Conservation (phyloP, 2,888 invertebrate species). For the Peribatodes rhomboidaria region DNA sequence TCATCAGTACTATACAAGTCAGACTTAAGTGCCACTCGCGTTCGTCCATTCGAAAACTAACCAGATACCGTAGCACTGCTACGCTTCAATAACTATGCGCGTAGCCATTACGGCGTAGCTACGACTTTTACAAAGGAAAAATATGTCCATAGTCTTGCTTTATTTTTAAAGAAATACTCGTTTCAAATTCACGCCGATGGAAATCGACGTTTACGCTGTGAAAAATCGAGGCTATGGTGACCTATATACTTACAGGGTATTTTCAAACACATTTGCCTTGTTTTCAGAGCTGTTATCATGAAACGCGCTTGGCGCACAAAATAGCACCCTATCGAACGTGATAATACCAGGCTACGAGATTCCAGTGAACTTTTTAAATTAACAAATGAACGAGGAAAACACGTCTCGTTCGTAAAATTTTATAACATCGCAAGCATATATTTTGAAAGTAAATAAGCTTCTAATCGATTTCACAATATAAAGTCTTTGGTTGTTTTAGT, state of each 20-base stretch:
- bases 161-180: neutral
- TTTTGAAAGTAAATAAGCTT: no score
- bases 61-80: no score
- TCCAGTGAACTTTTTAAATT: neutral
- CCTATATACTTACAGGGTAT: neutral
- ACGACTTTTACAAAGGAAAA: no score
- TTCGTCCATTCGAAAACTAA: no score
- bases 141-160: no score
- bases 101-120: no score
- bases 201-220: neutral
- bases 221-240: neutral
- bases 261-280: neutral
- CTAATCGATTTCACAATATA: neutral
- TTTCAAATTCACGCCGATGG: neutral
- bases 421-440: no score
- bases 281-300: conserved; percentile 4
- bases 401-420: neutral
- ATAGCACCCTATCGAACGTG: conserved; percentile 1
- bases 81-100: no score
- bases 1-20: no score
- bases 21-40: no score
- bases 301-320: neutral
- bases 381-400: neutral
- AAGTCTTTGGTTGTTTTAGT: no score
- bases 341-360: neutral